These are phyloP conservation scores for Nyctalus aviator DNA, from an alignment of 2,797 vertebrate genomes.

Conservation along the genomic window DNA sequence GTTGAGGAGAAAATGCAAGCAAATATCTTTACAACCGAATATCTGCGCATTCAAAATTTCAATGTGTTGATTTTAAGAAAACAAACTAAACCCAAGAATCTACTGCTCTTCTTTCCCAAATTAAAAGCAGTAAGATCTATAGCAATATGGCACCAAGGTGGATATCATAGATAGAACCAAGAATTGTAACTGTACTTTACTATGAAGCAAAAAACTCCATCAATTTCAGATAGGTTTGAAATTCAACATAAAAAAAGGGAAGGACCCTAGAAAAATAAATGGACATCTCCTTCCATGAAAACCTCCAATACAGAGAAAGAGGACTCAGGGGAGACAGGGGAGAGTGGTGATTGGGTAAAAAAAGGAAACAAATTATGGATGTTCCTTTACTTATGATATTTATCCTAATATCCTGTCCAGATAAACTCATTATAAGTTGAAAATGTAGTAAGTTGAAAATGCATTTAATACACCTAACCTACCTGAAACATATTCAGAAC, in stretches of 20 bases:
- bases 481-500: neutral
- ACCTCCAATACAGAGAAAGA: neutral
- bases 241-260: neutral
- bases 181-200: neutral
- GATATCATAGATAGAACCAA: neutral
- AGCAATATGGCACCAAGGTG: neutral
- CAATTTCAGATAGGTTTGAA: neutral
- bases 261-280: neutral
- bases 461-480: neutral
- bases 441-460: neutral
- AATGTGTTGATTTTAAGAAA: neutral
- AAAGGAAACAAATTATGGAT: neutral
- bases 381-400: neutral
- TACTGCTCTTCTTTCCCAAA: neutral
- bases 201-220: neutral
- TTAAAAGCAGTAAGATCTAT: neutral
- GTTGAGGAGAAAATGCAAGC: neutral
- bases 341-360: neutral
- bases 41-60: neutral
- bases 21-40: neutral
- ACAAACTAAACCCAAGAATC: neutral
- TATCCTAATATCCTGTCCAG: neutral
- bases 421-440: neutral
- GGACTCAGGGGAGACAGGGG: neutral
- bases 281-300: neutral